Evolutionary conservation across 2,797 vertebrate genomes (phyloP), one percentile per base, ranked within the genome.

Genomic region (Bradypodion ventrale): DNA sequence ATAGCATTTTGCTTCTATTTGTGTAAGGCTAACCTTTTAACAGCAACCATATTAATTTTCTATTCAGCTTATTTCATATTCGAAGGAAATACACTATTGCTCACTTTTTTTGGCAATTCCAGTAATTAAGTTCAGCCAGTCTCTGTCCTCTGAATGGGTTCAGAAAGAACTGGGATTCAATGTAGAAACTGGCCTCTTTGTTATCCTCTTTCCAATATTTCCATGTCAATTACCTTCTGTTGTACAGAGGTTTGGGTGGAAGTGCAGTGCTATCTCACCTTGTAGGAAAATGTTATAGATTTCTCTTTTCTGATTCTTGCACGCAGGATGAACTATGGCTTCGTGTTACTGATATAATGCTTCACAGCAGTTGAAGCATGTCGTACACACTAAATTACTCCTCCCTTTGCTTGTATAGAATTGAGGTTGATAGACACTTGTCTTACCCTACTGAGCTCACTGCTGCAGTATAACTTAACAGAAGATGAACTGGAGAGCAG

Each of bases 1-100:
- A 56, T 76, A 52, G 9, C n/a, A 68, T 76, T 83, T 60, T 74
- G 32, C 32, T 83, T 59, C 74, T 66, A 16, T 76, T 76, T 83
- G 42, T 25, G 32, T 83, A 49, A 68, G 74, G 35, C 35, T 76
- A 83, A 76, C 29, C 63, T 76, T 83, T 75, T 59, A 56, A 74
- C 37, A 69, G 59, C 59, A 52, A 68, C 12, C n/a, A 27, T 75
- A 66, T 75, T 74, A 82, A 56, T 83, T 42, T 59, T 76, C 49
- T 42, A 40, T 83, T 83, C 76, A 56, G 63, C 16, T 56, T n/a
- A 56, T 29, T 25, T 27, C 15, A 56, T 68, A 68, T 56, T 83
- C 40, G 66, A 75, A 75, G 63, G 23, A 75, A 75, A 56, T 16
- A 42, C 25, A n/a, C 4, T 68, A 23, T 75, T 75, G 35, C 9